Percentiles rank a stretch among this genome's conserved stretches.
phyloP scores from a whole-genome alignment of 2,113 vertebrate species.

The Bubalus kerabau region DNA sequence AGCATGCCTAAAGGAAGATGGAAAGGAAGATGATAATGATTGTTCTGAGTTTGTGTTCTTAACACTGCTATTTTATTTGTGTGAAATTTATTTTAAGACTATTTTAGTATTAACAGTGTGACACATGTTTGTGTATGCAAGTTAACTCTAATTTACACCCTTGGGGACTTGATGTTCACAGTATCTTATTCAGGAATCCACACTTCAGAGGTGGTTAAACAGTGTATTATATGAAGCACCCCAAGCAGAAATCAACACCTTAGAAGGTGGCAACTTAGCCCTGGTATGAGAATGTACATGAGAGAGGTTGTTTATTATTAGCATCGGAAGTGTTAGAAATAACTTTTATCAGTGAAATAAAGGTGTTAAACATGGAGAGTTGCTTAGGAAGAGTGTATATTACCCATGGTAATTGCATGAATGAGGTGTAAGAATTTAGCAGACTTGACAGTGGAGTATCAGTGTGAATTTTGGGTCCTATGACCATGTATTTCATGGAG shows the following conservation, averaged over 20 bases:
- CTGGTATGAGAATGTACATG: constrained; percentile 29
- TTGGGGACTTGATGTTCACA: neutral
- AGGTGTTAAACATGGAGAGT: neutral
- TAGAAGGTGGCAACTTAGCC: constrained; percentile 31
- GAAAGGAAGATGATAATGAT: neutral
- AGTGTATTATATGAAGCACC: neutral
- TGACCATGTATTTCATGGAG: neutral
- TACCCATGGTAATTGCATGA: neutral
- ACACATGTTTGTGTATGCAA: constrained; percentile 12
- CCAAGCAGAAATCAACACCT: constrained; percentile 23
- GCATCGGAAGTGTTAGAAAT: constrained; percentile 25
- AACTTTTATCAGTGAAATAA: constrained; percentile 30
- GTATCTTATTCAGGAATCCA: constrained; percentile 29
- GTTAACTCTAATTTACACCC: constrained; percentile 41
- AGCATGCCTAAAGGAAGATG: neutral
- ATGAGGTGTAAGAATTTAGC: neutral
- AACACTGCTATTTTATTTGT: neutral
- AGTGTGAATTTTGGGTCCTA: neutral
- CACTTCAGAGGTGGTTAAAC: constrained; percentile 30
- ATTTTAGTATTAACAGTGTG: neutral
- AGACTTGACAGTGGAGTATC: neutral
- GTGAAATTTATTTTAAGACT: neutral
- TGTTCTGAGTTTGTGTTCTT: neutral
- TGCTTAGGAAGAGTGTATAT: neutral
- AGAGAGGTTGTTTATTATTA: constrained; percentile 43